phyloP scores from a whole-genome alignment of 2,113 vertebrate species.

The Phalacrocorax pelagicus region DNA sequence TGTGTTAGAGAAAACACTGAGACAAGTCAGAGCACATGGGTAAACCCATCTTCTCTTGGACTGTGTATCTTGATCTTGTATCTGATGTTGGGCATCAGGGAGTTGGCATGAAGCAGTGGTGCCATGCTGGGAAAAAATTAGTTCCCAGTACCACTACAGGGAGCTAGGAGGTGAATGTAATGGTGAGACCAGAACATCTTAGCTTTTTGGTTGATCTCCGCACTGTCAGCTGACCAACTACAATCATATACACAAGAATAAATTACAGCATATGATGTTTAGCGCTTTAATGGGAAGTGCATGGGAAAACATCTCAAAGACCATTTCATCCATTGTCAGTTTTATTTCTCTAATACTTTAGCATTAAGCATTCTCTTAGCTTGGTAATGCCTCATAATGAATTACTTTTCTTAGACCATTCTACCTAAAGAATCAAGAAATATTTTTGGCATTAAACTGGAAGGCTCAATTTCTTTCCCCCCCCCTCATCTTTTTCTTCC shows the following conservation, averaged over 20 bases:
- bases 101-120: background rate
- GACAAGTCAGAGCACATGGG: background rate
- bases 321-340: background rate
- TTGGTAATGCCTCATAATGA: background rate
- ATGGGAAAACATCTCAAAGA: background rate
- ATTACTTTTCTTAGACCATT: background rate
- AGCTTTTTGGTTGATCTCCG: background rate
- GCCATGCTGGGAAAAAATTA: background rate
- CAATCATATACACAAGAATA: background rate
- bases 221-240: background rate
- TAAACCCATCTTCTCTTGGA: background rate
- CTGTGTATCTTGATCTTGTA: background rate
- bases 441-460: background rate
- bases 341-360: background rate
- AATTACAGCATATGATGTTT: background rate
- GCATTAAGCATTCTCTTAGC: background rate
- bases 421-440: background rate
- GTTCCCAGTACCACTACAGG: background rate
- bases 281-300: background rate
- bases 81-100: accelerated
- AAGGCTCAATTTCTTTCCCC: background rate
- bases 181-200: background rate
- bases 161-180: background rate
- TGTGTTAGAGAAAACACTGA: background rate
- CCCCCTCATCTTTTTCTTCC: background rate